Evolutionary conservation across 35 echinoderm and acorn worm species (phyloP), one percentile per base, ranked within the genome.

Genomic region (Hemicentrotus pulcherrimus): DNA sequence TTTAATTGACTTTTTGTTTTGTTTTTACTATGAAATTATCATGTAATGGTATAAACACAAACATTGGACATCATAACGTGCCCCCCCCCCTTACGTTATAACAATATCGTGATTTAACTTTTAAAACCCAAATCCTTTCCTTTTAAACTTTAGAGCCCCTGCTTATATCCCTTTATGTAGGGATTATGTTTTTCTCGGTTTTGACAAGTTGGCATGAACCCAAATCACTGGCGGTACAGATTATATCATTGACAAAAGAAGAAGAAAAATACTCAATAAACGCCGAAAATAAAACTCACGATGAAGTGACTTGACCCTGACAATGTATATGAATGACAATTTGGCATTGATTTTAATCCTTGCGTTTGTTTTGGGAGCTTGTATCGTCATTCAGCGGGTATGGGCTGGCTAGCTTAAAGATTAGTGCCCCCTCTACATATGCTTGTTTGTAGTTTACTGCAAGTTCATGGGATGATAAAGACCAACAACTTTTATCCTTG

Each of bases 191-290:
- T 55, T 78, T 78, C 65, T 78, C 65, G 19, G 65, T 28, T 24
- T 18, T 28, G 65, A 78, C 22, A 28, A 28, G 65, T 78, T 78
- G 65, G 65, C 65, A 28, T 18, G 24, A n/a, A 28, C 65, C 65
- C 65, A 78, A 78, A 78, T 78, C 22, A 78, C 18, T 22, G 65
- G 65, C 65, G 24, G 65, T 28, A 28, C 19, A n/a, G 65, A 78
- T 78, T 78, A 41, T 41, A 78, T n/a, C 65, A 78, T 18, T 22
- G 65, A 78, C 65, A n/a, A 78, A 78, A 78, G 65, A 78, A 78
- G 65, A 78, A 78, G 65, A 78, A 78, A 41, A 78, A 78, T 78
- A 78, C 65, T 78, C 65, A 5, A 78, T 78, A 78, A 78, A 78
- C 65, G 65, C 65, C 65, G 65, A 78, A 78, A 78, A 78, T 78